phyloP scores from a whole-genome alignment of 2,113 vertebrate species.

The Hyperopisus bebe region DNA sequence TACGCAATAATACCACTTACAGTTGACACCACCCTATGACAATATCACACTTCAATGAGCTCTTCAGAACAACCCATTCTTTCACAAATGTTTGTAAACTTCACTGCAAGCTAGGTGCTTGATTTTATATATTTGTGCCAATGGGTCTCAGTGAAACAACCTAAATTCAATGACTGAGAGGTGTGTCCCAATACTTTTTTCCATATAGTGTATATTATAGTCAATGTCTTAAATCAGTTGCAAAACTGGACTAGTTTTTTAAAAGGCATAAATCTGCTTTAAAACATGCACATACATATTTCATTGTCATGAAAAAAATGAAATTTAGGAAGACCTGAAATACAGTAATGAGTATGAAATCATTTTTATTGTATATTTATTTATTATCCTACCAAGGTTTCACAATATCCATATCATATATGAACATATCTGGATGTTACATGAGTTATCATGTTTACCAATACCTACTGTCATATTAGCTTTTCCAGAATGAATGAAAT shows the following conservation, averaged over 20 bases:
- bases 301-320: background rate
- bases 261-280: background rate
- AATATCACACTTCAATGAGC: background rate
- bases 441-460: background rate
- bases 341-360: background rate
- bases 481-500: background rate
- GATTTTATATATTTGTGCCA: background rate
- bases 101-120: background rate
- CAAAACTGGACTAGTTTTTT: background rate
- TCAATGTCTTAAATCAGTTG: background rate
- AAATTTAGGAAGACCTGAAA: background rate
- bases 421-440: background rate
- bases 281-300: background rate
- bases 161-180: background rate
- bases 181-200: background rate
- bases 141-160: background rate
- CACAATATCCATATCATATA: background rate
- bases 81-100: background rate
- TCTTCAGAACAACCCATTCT: background rate
- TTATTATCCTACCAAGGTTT: background rate
- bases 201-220: background rate
- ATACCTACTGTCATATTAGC: background rate
- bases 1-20: background rate
- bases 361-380: background rate
- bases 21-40: background rate